These are phyloP conservation scores for Lepidurus apus DNA, from an alignment of 1,140 invertebrate genomes.

Conservation along the genomic window DNA sequence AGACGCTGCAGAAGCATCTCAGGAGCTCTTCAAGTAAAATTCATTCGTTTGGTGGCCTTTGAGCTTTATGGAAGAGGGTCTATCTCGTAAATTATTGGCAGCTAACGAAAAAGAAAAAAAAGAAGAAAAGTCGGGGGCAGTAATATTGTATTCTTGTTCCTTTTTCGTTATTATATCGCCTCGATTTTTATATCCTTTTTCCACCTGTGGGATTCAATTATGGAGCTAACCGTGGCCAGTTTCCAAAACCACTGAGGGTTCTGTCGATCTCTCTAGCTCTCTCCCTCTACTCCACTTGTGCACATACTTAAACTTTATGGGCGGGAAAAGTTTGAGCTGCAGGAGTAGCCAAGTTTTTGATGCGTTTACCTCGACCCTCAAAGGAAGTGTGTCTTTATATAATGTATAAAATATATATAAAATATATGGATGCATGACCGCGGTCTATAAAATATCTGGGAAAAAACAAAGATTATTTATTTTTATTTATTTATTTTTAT, in stretches of 20 bases:
- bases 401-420: no score
- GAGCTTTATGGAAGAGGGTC: neutral
- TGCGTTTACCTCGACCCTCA: neutral
- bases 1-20: neutral
- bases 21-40: neutral
- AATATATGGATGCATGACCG: neutral
- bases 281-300: no score
- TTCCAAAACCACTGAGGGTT: neutral
- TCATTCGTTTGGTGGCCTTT: neutral
- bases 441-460: neutral
- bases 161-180: neutral
- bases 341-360: neutral
- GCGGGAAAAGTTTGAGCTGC: constrained; percentile 4
- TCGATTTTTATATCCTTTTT: neutral
- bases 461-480: no score
- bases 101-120: neutral
- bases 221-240: neutral
- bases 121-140: neutral
- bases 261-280: no score
- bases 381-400: neutral
- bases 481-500: neutral
- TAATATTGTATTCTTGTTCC: neutral
- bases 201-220: constrained; percentile 21
- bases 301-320: neutral
- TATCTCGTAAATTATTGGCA: neutral